Conservation (phyloP, 1,140 invertebrate genomes). For the Zeugodacus cucurbitae region DNA sequence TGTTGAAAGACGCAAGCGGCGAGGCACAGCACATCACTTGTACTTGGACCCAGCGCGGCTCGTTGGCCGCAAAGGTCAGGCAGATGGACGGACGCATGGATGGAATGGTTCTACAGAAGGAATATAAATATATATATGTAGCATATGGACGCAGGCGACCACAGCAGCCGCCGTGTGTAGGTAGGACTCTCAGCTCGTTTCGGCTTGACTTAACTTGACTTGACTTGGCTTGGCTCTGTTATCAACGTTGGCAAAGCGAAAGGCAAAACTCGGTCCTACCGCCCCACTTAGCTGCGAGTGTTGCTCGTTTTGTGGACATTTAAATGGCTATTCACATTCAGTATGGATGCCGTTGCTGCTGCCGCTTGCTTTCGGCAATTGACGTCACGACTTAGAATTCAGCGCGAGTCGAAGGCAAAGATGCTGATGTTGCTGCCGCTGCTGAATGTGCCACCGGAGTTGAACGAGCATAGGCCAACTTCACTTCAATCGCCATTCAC, state of each 20-base stretch:
- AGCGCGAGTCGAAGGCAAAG: neutral
- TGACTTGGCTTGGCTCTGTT: neutral
- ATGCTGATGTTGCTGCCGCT: no score
- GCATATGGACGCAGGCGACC: neutral
- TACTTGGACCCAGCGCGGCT: neutral
- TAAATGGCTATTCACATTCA: neutral
- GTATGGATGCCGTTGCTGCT: neutral
- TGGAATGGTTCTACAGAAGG: neutral
- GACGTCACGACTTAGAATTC: conserved; percentile 23
- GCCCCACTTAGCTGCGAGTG: neutral
- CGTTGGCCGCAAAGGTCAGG: conserved; percentile 8
- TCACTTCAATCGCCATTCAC: neutral
- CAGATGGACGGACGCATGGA: neutral
- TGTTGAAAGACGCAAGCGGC: neutral
- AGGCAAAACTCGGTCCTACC: neutral
- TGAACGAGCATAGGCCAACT: neutral
- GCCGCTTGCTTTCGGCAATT: neutral
- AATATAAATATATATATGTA: neutral
- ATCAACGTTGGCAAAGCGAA: neutral
- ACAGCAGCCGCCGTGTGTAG: neutral
- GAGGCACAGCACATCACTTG: neutral
- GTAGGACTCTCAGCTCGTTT: neutral
- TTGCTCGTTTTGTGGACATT: conserved; percentile 1
- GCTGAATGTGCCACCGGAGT: neutral
- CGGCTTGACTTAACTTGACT: neutral